Conservation (phyloP, 2,113 vertebrate genomes). For the Daubentonia madagascariensis region DNA sequence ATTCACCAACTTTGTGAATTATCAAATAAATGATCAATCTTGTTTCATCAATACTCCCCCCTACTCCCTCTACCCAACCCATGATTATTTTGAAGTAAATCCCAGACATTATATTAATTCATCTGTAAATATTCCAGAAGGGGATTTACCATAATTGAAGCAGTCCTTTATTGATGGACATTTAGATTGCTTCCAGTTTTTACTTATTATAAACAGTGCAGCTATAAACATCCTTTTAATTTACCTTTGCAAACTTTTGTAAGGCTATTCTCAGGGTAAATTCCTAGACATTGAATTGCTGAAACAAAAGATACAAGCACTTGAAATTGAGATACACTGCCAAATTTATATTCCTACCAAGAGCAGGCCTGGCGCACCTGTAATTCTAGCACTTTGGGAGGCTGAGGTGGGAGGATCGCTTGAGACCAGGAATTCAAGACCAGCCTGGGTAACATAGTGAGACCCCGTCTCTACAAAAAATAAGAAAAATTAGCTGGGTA, state of each 20-base stretch:
- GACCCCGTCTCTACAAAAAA: no score
- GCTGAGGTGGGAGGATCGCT: no score
- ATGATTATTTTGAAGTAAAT: conserved; percentile 3
- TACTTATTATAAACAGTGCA: neutral
- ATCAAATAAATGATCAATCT: neutral
- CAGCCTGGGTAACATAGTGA: no score
- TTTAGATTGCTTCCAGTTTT: neutral
- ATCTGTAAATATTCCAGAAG: conserved; percentile 17
- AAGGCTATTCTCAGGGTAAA: neutral
- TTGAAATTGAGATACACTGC: neutral
- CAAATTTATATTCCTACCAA: neutral
- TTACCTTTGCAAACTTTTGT: neutral
- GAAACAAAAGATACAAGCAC: neutral
- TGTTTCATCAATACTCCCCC: neutral
- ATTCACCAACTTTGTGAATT: neutral
- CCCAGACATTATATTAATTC: neutral
- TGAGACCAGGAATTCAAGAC: no score
- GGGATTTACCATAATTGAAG: neutral
- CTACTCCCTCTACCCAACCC: neutral
- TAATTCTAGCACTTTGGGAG: no score
- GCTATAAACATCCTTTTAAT: neutral
- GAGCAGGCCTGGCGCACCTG: no score
- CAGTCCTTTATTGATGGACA: neutral
- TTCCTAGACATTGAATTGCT: conserved; percentile 8
- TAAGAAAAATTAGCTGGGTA: no score